Base-by-base conservation (phyloP, 2,113 vertebrate species). In the Rafetus swinhoei region DNA sequence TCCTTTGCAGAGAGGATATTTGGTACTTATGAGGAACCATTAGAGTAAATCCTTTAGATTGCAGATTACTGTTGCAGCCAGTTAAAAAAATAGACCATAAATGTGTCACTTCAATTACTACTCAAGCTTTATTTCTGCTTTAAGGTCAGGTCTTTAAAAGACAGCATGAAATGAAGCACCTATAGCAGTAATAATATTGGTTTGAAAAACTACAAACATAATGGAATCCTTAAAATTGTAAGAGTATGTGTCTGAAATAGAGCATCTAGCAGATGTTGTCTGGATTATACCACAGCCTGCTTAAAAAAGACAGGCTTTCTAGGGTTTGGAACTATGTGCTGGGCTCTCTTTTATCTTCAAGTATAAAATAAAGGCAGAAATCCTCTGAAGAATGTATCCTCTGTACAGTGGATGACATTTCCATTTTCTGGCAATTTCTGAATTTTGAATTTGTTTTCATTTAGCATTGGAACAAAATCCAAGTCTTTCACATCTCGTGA, bases 1-100 rank as follows among this genome's bases (percentile, higher is more conserved):
- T 90, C 35, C 39, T 89, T 93, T 96, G 93, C n/a, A 22, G 53
- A 89, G 87, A 85, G 19, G 35, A 5, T 89, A 65, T 65, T 81
- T 74, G 3, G 32, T 89, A 57, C n/a, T 86, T 94, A 32, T 79
- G 80, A 77, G 29, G 5, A 88, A n/a, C 5, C 10, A 45, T 81
- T 84, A 87, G 27, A 74, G 45, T 56, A 89, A 95, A 84, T 84
- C 3, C 24, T 84, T 72, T 25, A 89, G 35, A 29, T 35, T 88
- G 12, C 27, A 88, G 59, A n/a, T 16, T 84, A 15, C 50, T 7
- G 0, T 35, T 53, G 14, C 53, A 53, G 4, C 29, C 85, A 60
- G n/a, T 14, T 93, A 16, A 22, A 50, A 15, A 24, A 25, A 76
- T 45, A 76, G 35, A 24, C 74, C 24, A 15, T 77, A 77, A 77